phyloP scores from a whole-genome alignment of 2,797 vertebrate genomes.

The Thripadectes ignobilis region DNA sequence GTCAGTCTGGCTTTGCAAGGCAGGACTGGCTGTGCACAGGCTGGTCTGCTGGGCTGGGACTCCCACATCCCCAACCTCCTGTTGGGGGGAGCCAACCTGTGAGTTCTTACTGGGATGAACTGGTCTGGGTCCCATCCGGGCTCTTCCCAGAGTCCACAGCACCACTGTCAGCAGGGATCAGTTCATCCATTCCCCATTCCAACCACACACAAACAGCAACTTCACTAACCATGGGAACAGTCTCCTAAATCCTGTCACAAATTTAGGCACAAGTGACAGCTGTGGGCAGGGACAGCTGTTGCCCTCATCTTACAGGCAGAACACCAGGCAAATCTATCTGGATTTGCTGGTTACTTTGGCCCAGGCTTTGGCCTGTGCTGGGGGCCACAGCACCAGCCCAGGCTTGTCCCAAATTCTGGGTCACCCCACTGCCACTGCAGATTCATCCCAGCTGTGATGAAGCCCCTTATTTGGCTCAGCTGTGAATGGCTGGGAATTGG shows the following conservation, averaged over 20 bases:
- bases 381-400: too few relatives aligned
- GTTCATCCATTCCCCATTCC: not conserved
- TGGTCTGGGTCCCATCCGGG: not conserved
- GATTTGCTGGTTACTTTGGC: not conserved
- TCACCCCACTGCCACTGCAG: accelerated
- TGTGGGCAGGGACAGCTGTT: not conserved
- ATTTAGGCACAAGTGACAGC: not conserved
- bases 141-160: not conserved
- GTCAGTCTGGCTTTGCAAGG: not conserved
- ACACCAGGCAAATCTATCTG: accelerated
- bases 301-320: not conserved
- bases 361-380: not conserved
- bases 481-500: not conserved
- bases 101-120: not conserved
- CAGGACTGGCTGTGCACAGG: not conserved
- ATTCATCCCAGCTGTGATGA: accelerated
- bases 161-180: accelerated
- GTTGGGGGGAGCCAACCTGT: not conserved
- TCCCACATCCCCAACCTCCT: not conserved
- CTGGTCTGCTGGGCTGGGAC: not conserved
- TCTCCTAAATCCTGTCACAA: not conserved
- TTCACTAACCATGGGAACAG: accelerated
- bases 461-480: not conserved
- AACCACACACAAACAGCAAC: accelerated
- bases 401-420: accelerated